These are phyloP conservation scores for Halotydeus destructor DNA, from an alignment of 1,140 invertebrate genomes.

Conservation along the genomic window DNA sequence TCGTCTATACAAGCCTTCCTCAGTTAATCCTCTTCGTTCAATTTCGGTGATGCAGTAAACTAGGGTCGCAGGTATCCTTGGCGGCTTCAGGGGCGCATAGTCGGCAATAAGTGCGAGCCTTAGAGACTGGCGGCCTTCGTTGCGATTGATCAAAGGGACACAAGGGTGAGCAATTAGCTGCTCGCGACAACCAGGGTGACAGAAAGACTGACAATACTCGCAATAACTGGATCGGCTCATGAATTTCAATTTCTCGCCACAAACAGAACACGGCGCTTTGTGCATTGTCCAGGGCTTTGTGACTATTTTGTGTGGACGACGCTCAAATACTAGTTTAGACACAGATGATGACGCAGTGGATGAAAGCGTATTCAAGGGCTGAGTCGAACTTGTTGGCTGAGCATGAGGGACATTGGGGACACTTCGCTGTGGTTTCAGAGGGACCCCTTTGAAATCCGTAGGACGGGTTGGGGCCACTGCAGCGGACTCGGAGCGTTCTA, in stretches of 20 bases:
- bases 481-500: no score
- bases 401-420: no score
- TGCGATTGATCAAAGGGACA: neutral
- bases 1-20: slow-evolving; percentile 74
- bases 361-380: neutral
- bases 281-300: neutral
- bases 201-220: neutral
- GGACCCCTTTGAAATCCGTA: no score
- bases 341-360: neutral
- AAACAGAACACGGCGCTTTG: neutral
- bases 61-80: slow-evolving; percentile 77
- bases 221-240: neutral
- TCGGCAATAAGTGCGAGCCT: slow-evolving; percentile 37
- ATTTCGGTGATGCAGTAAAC: slow-evolving; percentile 87
- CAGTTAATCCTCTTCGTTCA: slow-evolving; percentile 53
- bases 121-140: neutral
- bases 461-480: no score
- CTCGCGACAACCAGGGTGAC: neutral
- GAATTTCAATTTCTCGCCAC: neutral
- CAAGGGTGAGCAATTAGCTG: neutral
- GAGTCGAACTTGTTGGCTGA: neutral
- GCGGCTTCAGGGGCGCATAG: slow-evolving; percentile 45
- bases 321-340: neutral
- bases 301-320: neutral
- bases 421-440: no score